Percentiles rank a stretch among this genome's conserved stretches.
phyloP scores from a whole-genome alignment of 2,113 vertebrate genomes.

The Tringa solitaria region DNA sequence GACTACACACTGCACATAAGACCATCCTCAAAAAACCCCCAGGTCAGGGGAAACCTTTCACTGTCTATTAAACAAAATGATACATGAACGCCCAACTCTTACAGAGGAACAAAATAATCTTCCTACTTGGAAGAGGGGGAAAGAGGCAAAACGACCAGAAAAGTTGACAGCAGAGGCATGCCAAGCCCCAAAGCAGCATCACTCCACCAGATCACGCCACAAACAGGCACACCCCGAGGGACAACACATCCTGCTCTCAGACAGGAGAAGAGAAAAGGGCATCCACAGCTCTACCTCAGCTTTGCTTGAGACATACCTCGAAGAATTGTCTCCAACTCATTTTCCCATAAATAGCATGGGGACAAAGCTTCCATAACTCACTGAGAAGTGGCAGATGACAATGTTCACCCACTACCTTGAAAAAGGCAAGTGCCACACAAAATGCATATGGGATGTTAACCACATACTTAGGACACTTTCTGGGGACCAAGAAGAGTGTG shows the following conservation, averaged over 20 bases:
- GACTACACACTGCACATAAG: not conserved
- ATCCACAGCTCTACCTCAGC: not conserved
- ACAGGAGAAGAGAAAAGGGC: not conserved
- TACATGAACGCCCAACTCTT: not conserved
- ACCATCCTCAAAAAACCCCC: not conserved
- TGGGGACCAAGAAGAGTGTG: not conserved
- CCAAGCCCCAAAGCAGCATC: not conserved
- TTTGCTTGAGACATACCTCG: not conserved
- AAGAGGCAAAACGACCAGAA: not conserved
- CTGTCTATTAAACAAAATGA: not conserved
- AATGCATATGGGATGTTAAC: not conserved
- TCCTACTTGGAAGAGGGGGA: not conserved
- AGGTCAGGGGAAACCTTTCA: not conserved
- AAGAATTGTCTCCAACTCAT: not conserved
- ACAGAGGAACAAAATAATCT: not conserved
- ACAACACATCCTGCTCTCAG: not conserved
- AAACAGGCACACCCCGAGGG: fast-evolving
- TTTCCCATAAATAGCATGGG: not conserved
- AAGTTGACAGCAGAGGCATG: not conserved
- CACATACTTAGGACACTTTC: not conserved
- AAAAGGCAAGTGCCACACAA: not conserved
- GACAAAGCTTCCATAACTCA: not conserved
- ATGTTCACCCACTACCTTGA: not conserved
- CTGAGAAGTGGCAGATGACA: not conserved
- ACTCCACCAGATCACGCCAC: not conserved